phyloP scores from a whole-genome alignment of 2,888 invertebrate species.

The Parnassius glacialis region DNA sequence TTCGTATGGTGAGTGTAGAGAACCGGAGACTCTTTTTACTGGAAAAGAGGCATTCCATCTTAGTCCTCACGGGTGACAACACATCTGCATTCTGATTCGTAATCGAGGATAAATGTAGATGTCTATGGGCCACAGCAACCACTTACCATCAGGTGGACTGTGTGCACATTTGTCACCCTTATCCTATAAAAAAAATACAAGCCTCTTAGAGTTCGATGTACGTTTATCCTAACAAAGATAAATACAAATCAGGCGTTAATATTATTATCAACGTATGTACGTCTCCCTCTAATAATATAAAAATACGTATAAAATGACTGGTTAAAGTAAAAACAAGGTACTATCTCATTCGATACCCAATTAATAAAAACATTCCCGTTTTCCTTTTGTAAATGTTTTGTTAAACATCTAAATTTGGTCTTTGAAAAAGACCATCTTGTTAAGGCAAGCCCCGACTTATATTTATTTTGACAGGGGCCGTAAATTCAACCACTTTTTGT shows the following conservation, averaged over 20 bases:
- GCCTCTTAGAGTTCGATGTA: slow-evolving; percentile 33
- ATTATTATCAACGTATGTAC: slow-evolving; percentile 34
- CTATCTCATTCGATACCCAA: slow-evolving; percentile 59
- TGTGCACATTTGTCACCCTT: too few relatives aligned
- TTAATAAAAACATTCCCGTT: slow-evolving; percentile 55
- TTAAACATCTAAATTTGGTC: slow-evolving; percentile 77
- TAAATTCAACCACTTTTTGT: slow-evolving; percentile 66
- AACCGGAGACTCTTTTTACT: too few relatives aligned
- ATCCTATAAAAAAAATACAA: too few relatives aligned
- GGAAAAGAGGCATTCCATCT: too few relatives aligned
- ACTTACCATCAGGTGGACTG: too few relatives aligned
- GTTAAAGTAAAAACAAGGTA: slow-evolving; percentile 36
- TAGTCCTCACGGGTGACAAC: too few relatives aligned
- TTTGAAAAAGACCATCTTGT: slow-evolving; percentile 49
- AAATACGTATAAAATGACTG: slow-evolving; percentile 13
- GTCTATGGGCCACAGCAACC: too few relatives aligned
- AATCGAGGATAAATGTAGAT: too few relatives aligned
- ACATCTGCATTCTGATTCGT: too few relatives aligned
- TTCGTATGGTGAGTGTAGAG: too few relatives aligned
- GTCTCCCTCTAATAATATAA: slow-evolving; percentile 12
- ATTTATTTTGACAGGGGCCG: slow-evolving; percentile 70
- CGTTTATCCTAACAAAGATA: slow-evolving; percentile 44
- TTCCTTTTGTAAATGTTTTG: slow-evolving; percentile 68
- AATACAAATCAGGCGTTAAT: slow-evolving; percentile 56
- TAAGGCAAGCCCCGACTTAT: slow-evolving; percentile 51